These are phyloP conservation scores for Cuniculus paca DNA, from an alignment of 2,797 vertebrate genomes.

Conservation along the genomic window DNA sequence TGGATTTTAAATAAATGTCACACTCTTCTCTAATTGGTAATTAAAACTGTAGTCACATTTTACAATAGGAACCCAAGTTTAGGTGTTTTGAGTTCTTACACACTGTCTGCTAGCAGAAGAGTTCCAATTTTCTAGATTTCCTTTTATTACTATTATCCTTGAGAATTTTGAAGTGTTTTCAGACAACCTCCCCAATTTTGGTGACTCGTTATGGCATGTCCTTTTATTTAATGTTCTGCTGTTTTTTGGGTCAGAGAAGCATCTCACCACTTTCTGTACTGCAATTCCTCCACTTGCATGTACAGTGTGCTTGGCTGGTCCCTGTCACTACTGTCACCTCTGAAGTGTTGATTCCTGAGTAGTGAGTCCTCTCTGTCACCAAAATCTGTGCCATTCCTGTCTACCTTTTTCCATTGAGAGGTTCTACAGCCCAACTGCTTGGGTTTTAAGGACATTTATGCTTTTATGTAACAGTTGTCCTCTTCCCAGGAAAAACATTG, in stretches of 20 bases:
- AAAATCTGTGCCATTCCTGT: not conserved
- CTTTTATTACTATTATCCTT: not conserved
- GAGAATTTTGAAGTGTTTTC: not conserved
- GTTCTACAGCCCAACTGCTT: not conserved
- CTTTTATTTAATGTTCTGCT: not conserved
- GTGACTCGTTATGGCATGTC: not conserved
- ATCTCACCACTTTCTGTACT: not conserved
- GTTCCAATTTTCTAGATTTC: not conserved
- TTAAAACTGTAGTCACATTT: not conserved
- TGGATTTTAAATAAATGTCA: not conserved
- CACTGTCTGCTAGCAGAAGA: not conserved
- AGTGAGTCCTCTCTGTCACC: not conserved
- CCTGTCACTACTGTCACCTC: not conserved
- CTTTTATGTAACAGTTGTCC: not conserved
- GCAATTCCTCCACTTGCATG: not conserved
- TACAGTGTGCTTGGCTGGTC: not conserved
- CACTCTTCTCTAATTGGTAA: not conserved
- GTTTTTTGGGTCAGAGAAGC: not conserved
- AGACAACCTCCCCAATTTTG: not conserved
- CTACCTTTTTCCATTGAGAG: not conserved
- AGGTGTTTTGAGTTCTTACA: not conserved
- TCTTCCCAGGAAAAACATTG: not conserved
- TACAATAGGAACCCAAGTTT: not conserved
- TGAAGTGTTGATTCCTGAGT: not conserved
- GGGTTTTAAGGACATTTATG: accelerated